These are phyloP conservation scores for Acanthis flammea DNA, from an alignment of 2,797 vertebrate genomes.

Conservation along the genomic window DNA sequence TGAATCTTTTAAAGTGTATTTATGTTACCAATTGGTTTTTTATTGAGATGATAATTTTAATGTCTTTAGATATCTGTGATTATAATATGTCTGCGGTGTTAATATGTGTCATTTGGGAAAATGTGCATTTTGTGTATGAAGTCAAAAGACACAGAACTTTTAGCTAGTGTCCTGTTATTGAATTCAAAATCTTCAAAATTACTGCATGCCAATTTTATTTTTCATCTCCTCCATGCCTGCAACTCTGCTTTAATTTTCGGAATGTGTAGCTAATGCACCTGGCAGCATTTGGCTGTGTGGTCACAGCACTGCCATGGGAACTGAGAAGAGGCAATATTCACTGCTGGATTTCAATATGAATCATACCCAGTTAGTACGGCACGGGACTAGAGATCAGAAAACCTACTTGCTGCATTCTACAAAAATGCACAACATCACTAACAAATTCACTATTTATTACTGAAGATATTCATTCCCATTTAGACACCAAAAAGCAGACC, in stretches of 20 bases:
- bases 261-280: constrained; percentile 31
- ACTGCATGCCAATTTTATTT: neutral
- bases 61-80: neutral
- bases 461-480: neutral
- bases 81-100: neutral
- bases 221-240: neutral
- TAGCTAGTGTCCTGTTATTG: neutral
- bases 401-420: neutral
- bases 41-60: neutral
- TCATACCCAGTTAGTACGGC: neutral
- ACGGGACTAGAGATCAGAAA: neutral
- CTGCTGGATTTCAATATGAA: constrained; percentile 18
- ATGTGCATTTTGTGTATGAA: neutral
- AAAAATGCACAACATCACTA: neutral
- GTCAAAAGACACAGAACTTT: neutral
- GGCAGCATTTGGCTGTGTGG: neutral
- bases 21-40: neutral
- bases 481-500: neutral
- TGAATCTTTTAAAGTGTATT: neutral
- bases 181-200: neutral
- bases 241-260: neutral
- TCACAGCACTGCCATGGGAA: constrained; percentile 34
- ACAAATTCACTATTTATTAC: neutral
- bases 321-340: constrained; percentile 6
- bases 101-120: neutral